phyloP scores from a whole-genome alignment of 2,113 vertebrate species.

The Struthio camelus region DNA sequence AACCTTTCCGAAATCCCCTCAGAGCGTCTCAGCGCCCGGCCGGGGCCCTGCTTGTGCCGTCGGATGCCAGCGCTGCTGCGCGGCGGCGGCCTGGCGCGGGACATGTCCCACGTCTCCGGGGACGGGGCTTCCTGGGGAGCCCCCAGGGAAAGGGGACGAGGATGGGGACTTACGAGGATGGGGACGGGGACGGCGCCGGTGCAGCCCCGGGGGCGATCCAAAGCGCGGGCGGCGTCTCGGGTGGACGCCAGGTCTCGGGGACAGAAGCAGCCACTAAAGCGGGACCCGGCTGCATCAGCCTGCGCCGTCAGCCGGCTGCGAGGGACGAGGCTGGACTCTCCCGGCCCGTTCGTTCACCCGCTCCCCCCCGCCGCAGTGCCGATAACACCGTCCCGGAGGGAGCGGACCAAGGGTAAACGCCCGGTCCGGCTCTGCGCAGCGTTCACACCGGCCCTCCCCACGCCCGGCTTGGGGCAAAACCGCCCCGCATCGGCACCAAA shows the following conservation, averaged over 20 bases:
- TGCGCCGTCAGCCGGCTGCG: background rate
- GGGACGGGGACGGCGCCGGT: background rate
- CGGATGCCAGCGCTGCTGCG: background rate
- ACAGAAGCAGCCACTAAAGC: background rate
- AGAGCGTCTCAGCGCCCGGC: background rate
- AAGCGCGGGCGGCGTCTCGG: background rate
- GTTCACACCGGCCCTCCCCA: too few species aligned
- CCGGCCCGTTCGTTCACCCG: too few species aligned
- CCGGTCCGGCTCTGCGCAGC: background rate
- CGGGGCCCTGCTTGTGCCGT: too few species aligned
- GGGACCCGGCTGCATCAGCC: background rate
- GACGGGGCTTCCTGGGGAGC: too few species aligned
- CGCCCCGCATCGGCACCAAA: rapidly evolving
- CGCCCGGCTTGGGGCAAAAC: too few species aligned
- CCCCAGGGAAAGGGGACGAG: too few species aligned
- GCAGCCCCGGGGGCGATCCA: too few species aligned
- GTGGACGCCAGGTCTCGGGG: background rate
- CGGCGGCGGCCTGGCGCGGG: background rate
- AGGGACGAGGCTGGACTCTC: background rate
- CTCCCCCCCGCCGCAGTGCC: too few species aligned
- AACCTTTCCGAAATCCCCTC: background rate
- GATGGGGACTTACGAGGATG: too few species aligned
- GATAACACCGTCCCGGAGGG: too few species aligned
- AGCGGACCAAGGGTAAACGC: background rate
- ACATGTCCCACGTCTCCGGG: background rate